Percentiles rank a stretch among this genome's conserved stretches.
phyloP scores from a whole-genome alignment of 2,113 vertebrate genomes.

The Onychostoma macrolepis region DNA sequence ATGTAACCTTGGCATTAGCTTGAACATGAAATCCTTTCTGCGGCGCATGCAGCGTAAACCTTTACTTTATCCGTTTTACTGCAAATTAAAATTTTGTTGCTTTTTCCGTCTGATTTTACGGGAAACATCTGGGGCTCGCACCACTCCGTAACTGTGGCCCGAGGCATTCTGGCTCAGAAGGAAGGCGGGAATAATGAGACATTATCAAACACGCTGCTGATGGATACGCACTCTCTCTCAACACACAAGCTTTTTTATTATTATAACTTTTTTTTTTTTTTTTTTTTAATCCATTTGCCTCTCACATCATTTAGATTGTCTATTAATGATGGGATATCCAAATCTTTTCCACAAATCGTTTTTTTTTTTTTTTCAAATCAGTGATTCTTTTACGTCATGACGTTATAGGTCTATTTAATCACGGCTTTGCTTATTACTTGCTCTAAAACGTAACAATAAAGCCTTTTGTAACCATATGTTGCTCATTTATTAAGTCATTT shows the following conservation, averaged over 20 bases:
- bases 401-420: background rate
- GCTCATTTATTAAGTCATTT: background rate
- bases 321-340: background rate
- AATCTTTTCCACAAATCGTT: background rate
- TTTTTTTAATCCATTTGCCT: constrained; percentile 2
- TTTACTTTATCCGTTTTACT: constrained; percentile 78
- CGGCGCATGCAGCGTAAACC: constrained; percentile 72
- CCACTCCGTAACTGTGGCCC: constrained; percentile 71
- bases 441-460: background rate
- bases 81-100: constrained; percentile 83
- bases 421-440: background rate
- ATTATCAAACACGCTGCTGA: constrained; percentile 69
- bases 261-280: background rate
- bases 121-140: constrained; percentile 80
- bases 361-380: background rate
- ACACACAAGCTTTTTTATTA: background rate
- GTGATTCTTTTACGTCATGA: background rate
- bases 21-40: constrained; percentile 66
- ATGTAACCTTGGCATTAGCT: constrained; percentile 59
- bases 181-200: constrained; percentile 73
- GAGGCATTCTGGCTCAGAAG: constrained; percentile 64
- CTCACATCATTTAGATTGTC: background rate
- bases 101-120: constrained; percentile 83
- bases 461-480: background rate
- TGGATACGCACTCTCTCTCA: constrained; percentile 25